phyloP scores from a whole-genome alignment of 2,113 vertebrate genomes.

The Cyanistes caeruleus region DNA sequence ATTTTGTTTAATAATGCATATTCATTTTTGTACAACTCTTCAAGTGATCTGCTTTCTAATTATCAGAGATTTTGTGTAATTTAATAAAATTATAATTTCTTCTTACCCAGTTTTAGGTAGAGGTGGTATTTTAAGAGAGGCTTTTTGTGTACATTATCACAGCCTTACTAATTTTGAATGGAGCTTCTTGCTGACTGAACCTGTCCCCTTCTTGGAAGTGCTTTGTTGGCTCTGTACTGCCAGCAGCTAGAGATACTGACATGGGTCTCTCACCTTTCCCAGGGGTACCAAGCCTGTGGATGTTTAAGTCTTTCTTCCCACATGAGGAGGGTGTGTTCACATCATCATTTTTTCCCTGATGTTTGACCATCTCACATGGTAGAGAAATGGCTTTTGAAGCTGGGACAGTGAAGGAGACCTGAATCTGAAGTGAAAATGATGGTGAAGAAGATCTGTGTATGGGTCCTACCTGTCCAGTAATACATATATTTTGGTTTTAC shows the following conservation, averaged over 20 bases:
- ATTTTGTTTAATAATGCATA: background rate
- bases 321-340: background rate
- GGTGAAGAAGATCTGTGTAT: background rate
- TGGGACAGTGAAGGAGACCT: background rate
- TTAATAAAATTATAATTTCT: background rate
- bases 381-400: background rate
- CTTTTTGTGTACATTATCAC: background rate
- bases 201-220: background rate
- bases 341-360: background rate
- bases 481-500: background rate
- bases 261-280: background rate
- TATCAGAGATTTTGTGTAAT: background rate
- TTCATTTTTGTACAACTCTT: background rate
- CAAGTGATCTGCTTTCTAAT: background rate
- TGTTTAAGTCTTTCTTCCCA: background rate
- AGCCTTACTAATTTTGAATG: background rate
- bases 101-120: background rate
- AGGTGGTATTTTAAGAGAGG: background rate
- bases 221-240: background rate
- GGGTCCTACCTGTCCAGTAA: background rate
- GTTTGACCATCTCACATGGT: background rate
- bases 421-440: background rate
- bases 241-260: background rate
- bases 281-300: background rate
- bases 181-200: background rate